Base-by-base conservation (phyloP, 2,797 vertebrate genomes). In the Sorex maritimensis region DNA sequence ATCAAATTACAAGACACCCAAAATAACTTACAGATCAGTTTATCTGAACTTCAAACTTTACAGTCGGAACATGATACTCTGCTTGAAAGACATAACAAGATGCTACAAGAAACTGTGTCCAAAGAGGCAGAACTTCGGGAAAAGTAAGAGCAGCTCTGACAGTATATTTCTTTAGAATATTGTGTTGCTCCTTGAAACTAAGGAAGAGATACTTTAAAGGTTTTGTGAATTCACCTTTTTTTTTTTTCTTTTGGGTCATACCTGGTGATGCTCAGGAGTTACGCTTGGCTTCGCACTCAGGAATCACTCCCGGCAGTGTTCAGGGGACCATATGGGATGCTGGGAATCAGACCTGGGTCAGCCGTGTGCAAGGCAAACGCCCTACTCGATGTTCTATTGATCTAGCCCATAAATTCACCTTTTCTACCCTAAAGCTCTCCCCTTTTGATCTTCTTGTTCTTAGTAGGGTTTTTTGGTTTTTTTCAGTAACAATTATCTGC, bases 91-190 rank as follows among this genome's bases (percentile, higher is more conserved):
- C 99, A 99, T 98, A 99, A 99, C 98, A 99, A 99, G 97, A 99
- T 99, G 97, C 98, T 99, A 65, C 99, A 99, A 97, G 99, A 99
- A 97, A 99, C 98, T 0, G 98, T 99, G 38, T 97, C 97, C 89
- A 99, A 99, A 97, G 99, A 99, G 97, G 99, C 99, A 0, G 99
- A 99, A 94, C 99, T 99, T 65, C 98, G 99, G 2, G 99, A 99
- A 98, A 99, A 99, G 99, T 99, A 97, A 75, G 97, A 23, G 23
- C 7, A 38, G 68, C 52, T 11, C 38, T 21, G 8, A 5, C 23
- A 6, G 38, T 65, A 8, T 4, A 8, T 58, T 46, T 63, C 38
- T 52, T 44, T 55, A 8, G 15, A 34, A 28, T 21, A 0, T 8
- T n/a, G 9, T 17, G 14, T 11, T 69, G 14, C 44, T 88, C 26